Evolutionary conservation across 1,140 invertebrate species (phyloP), one percentile per base, ranked within the genome.

Genomic region (Brachionus angularis): DNA sequence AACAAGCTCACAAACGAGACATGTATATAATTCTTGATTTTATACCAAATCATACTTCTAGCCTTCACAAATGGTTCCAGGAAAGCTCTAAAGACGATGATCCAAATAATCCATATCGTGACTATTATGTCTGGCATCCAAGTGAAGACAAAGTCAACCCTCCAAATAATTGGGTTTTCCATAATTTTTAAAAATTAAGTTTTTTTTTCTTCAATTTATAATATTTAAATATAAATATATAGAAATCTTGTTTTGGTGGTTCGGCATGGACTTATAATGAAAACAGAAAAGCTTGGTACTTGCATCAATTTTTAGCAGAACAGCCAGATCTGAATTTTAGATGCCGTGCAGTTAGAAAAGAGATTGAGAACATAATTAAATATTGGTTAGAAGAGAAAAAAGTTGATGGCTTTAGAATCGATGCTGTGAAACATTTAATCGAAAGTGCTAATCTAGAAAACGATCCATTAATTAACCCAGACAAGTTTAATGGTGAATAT

Each of bases 41-140:
- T 75, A 87, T 92, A 14, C 90, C 90, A 2, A 93, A 93, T 81
- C 89, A 92, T 77, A 88, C 88, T 0, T 89, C 89, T 74, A 85
- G 89, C 76, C 77, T 88, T 71, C 88, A 89, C 73, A 80, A 85
- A 52, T 92, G 90, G 90, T 93, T 92, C 76, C 64, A 81, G 16
- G 84, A 86, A 62, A 91, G 89, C 0, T 78, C 81, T 0, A 77
- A 83, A 29, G 80, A 79, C 10, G 82, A 86, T 36, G 81, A 85
- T 29, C 84, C 84, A 5, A 89, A 86, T 64, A 84, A 79, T 18
- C 72, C 73, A 3, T 79, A 75, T 72, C 67, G 23, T 12, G 86
- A 91, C 73, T 93, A 87, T 79, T 93, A 90, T 75, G 79, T 91
- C 34, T 92, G 90, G 88, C 80, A 81, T 47, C 85, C 87, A 76